Conservation (phyloP, 2,888 invertebrate genomes). For the Mimas tiliae region DNA sequence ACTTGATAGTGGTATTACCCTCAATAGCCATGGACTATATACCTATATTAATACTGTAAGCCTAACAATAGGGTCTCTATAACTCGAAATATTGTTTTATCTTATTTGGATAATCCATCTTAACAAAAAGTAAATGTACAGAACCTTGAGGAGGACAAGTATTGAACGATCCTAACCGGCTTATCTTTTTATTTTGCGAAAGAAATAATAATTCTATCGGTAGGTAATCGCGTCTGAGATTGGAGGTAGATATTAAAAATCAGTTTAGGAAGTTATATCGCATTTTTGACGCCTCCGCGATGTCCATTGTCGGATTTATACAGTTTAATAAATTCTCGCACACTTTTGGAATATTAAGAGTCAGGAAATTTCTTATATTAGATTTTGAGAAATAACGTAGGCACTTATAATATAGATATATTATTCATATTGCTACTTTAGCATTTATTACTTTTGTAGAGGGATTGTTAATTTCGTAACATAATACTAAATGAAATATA, state of each 20-base stretch:
- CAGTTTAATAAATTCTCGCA: constrained; percentile 18
- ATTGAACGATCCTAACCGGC: neutral
- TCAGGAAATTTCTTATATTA: constrained; percentile 5
- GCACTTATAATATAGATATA: neutral
- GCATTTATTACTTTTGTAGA: no score
- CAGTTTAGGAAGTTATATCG: constrained; percentile 22
- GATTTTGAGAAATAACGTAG: neutral
- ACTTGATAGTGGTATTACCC: no score
- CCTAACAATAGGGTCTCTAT: no score
- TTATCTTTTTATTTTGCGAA: constrained; percentile 42
- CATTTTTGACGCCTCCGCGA: constrained; percentile 31
- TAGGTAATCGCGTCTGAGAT: constrained; percentile 54
- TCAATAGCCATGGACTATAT: no score
- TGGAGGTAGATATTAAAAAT: constrained; percentile 61
- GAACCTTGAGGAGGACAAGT: neutral
- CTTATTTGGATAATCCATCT: no score
- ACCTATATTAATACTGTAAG: no score
- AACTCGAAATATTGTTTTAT: no score
- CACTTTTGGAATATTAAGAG: constrained; percentile 2
- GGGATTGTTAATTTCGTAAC: neutral
- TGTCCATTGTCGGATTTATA: constrained; percentile 28
- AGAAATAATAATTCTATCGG: constrained; percentile 63
- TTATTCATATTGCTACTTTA: neutral
- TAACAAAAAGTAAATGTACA: neutral
- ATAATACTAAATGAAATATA: no score